phyloP scores from a whole-genome alignment of 2,113 vertebrate genomes.

The Petrocephalus microphthalmus region DNA sequence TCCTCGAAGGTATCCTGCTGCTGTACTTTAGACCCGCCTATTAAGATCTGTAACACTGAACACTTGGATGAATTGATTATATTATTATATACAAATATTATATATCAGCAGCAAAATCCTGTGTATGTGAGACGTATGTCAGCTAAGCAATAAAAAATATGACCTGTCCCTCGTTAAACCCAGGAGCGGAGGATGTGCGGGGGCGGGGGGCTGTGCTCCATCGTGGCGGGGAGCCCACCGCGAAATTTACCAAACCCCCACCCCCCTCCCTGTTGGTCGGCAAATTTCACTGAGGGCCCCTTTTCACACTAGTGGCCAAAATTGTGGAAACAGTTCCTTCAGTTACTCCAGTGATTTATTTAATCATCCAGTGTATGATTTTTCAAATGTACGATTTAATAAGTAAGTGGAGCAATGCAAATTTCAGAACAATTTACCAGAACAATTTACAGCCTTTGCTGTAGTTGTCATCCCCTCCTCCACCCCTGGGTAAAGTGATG shows the following conservation, averaged over 20 bases:
- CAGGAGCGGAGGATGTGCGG: background rate
- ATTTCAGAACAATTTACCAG: background rate
- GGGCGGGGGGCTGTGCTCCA: background rate
- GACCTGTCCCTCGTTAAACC: background rate
- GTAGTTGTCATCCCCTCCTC: background rate
- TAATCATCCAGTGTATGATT: too few relatives aligned
- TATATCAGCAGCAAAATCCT: too few relatives aligned
- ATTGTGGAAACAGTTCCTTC: too few relatives aligned
- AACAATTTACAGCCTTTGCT: background rate
- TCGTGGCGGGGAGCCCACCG: background rate
- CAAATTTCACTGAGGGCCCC: background rate
- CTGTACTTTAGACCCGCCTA: background rate
- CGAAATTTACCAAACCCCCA: background rate
- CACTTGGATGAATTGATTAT: background rate
- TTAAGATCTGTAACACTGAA: background rate
- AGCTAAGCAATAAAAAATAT: background rate
- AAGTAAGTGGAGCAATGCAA: background rate
- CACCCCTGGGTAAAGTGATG: background rate
- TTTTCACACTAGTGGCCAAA: background rate
- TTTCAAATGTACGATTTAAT: too few relatives aligned
- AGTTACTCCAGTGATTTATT: too few relatives aligned
- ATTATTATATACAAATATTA: too few relatives aligned
- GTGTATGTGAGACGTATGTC: too few relatives aligned
- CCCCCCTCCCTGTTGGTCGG: background rate
- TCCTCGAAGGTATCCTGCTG: background rate